A percentile compares a stretch with the other conserved stretches of the same genome.
phyloP scores from a whole-genome alignment of 2,113 vertebrate genomes.

The Phrynocephalus versicolor region DNA sequence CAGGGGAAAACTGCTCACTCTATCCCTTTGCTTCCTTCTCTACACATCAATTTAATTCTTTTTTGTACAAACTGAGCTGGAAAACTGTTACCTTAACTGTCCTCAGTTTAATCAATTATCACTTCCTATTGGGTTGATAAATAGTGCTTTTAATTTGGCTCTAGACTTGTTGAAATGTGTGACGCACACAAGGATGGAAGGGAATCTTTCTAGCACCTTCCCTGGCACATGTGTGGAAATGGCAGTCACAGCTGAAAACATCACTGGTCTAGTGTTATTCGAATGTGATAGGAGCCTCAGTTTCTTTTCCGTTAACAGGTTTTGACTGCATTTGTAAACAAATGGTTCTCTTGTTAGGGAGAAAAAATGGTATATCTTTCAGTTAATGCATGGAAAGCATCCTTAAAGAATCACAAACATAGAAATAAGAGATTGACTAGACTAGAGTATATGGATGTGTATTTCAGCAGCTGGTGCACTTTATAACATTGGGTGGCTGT shows the following conservation, averaged over 20 bases:
- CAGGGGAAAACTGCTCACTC: too few species aligned
- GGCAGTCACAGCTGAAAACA: slow-evolving; percentile 3
- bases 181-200: not conserved
- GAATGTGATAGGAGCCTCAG: slow-evolving; percentile 36
- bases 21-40: not conserved
- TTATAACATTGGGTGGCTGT: not conserved
- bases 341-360: slow-evolving; percentile 1
- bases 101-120: not conserved
- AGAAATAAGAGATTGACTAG: slow-evolving; percentile 48
- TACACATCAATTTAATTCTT: not conserved
- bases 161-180: slow-evolving; percentile 24
- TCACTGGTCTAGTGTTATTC: slow-evolving; percentile 42
- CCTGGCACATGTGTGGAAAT: slow-evolving; percentile 40
- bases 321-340: slow-evolving; percentile 17
- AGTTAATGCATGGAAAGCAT: slow-evolving; percentile 34
- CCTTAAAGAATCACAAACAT: slow-evolving; percentile 56
- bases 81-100: not conserved
- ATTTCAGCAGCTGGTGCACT: not conserved
- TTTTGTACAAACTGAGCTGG: not conserved
- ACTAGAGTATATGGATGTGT: not conserved
- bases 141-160: slow-evolving; percentile 19
- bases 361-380: slow-evolving; percentile 46
- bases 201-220: slow-evolving; percentile 2
- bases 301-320: slow-evolving; percentile 49
- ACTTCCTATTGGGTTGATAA: slow-evolving; percentile 9